A percentile compares a stretch with the other conserved stretches of the same genome.
Evolutionary conservation across 2,797 vertebrate genomes (phyloP).

Genomic region (Crypturellus tataupa): DNA sequence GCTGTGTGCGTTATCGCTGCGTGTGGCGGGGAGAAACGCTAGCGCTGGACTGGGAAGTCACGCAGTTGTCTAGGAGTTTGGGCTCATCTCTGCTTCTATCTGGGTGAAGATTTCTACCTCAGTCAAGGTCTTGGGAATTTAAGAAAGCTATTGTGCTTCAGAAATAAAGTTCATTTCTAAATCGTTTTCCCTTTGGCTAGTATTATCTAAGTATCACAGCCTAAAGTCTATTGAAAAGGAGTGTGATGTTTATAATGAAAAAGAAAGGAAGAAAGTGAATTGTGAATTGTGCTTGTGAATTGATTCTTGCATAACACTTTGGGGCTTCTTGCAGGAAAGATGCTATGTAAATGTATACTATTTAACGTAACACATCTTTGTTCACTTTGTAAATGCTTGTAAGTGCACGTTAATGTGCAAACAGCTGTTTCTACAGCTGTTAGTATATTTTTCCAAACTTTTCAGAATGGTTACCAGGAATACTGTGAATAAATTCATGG

Average conservation of each 20-base stretch:
- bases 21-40: rapidly evolving
- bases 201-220: neutral
- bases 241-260: neutral
- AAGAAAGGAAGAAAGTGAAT: neutral
- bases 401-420: neutral
- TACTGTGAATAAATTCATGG: neutral
- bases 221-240: neutral
- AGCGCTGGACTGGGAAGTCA: neutral
- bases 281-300: neutral
- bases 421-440: neutral
- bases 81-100: neutral
- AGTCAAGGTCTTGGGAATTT: neutral
- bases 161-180: neutral
- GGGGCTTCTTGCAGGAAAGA: neutral
- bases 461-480: neutral
- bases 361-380: neutral
- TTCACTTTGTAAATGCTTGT: neutral
- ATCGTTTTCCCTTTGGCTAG: neutral
- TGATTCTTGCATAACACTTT: neutral
- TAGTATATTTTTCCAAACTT: neutral
- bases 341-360: neutral
- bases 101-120: neutral
- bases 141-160: neutral
- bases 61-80: neutral
- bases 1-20: neutral